Conservation (phyloP, 2,888 invertebrate species). For the Tachina fera region DNA sequence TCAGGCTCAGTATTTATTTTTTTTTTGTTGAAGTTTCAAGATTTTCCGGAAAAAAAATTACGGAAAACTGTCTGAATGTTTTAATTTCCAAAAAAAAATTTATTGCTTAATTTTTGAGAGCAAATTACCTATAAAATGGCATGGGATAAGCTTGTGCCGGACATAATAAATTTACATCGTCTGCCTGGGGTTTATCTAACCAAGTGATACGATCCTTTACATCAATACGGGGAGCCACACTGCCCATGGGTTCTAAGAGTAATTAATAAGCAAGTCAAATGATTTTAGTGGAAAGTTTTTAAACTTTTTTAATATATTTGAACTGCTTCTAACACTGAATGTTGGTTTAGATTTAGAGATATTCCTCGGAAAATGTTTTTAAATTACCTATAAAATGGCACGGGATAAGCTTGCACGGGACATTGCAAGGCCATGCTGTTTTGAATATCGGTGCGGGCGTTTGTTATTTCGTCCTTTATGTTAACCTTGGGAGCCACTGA, state of each 20-base stretch:
- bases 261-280: background rate
- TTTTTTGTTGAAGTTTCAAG: too few relatives aligned
- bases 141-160: conserved; percentile 89
- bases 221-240: conserved; percentile 87
- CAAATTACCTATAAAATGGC: conserved; percentile 82
- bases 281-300: background rate
- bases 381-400: conserved; percentile 74
- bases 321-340: conserved; percentile 23
- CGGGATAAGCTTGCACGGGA: conserved; percentile 84
- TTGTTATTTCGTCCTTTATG: conserved; percentile 86
- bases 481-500: conserved; percentile 87
- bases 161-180: conserved; percentile 87
- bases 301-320: background rate
- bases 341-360: conserved; percentile 27
- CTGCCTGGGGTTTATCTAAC: conserved; percentile 81
- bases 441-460: conserved; percentile 83
- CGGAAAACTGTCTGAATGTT: conserved; percentile 43
- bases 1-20: too few relatives aligned
- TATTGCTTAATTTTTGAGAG: background rate
- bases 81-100: background rate
- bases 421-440: conserved; percentile 87
- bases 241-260: conserved; percentile 87
- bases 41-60: background rate
- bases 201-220: conserved; percentile 84
- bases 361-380: background rate